These are phyloP conservation scores for Sympetrum striolatum DNA, from an alignment of 2,888 invertebrate species.

Conservation along the genomic window DNA sequence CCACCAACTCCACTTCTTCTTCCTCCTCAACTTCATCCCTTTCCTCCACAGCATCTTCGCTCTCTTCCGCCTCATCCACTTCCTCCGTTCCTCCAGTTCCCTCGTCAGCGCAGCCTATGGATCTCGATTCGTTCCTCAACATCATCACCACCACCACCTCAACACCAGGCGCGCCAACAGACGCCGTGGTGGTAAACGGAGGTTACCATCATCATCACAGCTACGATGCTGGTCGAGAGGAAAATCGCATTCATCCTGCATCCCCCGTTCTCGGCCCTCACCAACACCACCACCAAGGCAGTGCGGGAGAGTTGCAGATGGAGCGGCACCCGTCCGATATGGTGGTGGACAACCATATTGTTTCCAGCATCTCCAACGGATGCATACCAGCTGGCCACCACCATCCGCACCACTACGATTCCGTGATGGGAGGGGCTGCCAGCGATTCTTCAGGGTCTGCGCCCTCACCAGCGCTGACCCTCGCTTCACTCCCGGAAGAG, in stretches of 20 bases:
- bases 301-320: conserved; percentile 57
- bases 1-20: conserved; percentile 2
- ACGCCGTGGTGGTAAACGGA: conserved; percentile 33
- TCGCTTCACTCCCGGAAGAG: conserved; percentile 15
- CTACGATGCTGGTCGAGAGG: conserved; percentile 50
- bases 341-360: conserved; percentile 62
- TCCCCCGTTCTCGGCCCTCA: conserved; percentile 51
- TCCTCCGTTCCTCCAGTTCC: conserved; percentile 12
- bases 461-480: conserved; percentile 21
- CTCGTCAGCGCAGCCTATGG: conserved; percentile 58
- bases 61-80: neutral
- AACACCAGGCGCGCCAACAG: conserved; percentile 51
- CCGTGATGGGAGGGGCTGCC: conserved; percentile 19
- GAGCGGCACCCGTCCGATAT: conserved; percentile 77
- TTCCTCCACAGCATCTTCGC: neutral
- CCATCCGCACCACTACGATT: conserved; percentile 30
- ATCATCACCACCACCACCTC: conserved; percentile 67
- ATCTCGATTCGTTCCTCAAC: conserved; percentile 81
- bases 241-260: conserved; percentile 3
- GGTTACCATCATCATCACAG: conserved; percentile 56
- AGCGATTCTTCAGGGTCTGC: conserved; percentile 41
- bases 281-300: conserved; percentile 55
- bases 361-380: conserved; percentile 17
- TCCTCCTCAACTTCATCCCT: conserved; percentile 6
- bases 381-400: conserved; percentile 34